Base-by-base conservation (phyloP, 2,113 vertebrate species). In the Mystacornis crossleyi region DNA sequence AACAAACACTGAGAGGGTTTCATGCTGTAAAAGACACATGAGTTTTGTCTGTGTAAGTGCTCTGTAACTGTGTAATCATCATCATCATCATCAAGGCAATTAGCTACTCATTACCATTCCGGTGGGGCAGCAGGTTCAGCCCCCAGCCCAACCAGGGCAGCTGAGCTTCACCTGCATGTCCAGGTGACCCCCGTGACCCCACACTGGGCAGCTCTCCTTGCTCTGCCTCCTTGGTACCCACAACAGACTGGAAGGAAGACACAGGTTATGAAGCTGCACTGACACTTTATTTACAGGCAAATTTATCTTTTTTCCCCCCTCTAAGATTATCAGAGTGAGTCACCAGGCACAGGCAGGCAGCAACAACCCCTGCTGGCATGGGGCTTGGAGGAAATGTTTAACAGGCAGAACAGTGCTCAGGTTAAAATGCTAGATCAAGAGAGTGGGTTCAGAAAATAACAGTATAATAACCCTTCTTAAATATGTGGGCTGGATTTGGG, bases 1-100 rank as follows among this genome's bases (percentile, higher is more conserved):
- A 86, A 53, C 2, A 36, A n/a, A n/a, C 8, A 61, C 45, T 80
- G 3, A 69, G 51, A 55, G 4, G 31, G 11, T 26, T 90, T 75
- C 18, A 3, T 1, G 18, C 18, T 2, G 60, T 8, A 5, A 60
- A 53, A 36, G 57, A 33, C 18, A 10, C 0, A 0, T 1, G 11
- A 50, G 54, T 51, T 89, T 34, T 92, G 73, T 40, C 25, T 47
- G 2, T 2, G 20, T 14, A 15, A 33, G 58, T 14, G 50, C 10
- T 64, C 61, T 40, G 47, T 9, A 50, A 78, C n/a, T 57, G 34
- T 1, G n/a, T n/a, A n/a, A n/a, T 15, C 26, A 14, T 29, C 17
- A 51, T 74, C 24, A 48, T 10, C 45, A 20, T 45, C 33, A 26
- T 12, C 61, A 40, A 62, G 51, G 72, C 14, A 71, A 83, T 54